Evolutionary conservation across 2,113 vertebrate genomes (phyloP), one percentile per base, ranked within the genome.

Genomic region (Trachemys scripta): DNA sequence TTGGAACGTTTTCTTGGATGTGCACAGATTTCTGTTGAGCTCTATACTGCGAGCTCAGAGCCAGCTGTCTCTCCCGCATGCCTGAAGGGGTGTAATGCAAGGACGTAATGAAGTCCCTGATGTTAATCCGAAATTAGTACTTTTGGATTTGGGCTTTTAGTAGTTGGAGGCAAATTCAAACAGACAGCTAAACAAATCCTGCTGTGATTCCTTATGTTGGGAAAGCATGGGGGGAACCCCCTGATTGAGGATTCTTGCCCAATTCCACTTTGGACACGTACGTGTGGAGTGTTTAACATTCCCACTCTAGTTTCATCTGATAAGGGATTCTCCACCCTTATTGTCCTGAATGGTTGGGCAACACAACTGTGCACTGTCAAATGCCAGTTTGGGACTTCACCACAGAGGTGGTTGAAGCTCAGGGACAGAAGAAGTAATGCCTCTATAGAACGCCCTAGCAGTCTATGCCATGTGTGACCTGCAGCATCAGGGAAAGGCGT

Each of bases 231-330:
- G 35, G 57, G 78, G 69, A 20, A 24, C 12, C 27, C 27, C 29
- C 49, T 45, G 4, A 0, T 5, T n/a, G 19, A 72, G 0, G 78
- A 56, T 10, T 17, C 35, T 69, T 51, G 16, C 69, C 17, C 11
- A 57, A 0, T 53, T 69, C 42, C 13, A 16, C 35, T 79, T 82
- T 47, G n/a, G 69, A 82, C 17, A 20, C 42, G 14, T 59, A 24
- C 22, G 22, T 20, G 38, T 17, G 29, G 11, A 45, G 51, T 83
- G 42, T 35, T 85, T 65, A 31, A 27, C 14, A 35, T 5, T 88
- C 11, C 6, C 49, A 20, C 38, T 45, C 5, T 0, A 1, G n/a
- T 12, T 22, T 31, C 45, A 22, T 50, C 22, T 24, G 56, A 82
- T 62, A 75, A 45, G 1, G 10, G 1, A 5, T n/a, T 35, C 81